phyloP scores from a whole-genome alignment of 2,113 vertebrate species.

The Mastomys coucha region DNA sequence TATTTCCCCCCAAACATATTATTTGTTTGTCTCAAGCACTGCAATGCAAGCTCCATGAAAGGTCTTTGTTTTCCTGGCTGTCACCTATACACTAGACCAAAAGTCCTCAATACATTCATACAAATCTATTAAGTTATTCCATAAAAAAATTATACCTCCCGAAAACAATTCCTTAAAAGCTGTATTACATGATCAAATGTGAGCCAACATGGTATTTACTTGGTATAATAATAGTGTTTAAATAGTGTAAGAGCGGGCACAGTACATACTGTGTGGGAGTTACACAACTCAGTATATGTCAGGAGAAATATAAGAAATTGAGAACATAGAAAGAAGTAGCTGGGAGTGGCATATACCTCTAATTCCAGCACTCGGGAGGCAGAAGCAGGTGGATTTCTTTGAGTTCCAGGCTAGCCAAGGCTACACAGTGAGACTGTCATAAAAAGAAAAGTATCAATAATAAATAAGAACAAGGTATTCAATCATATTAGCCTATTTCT shows the following conservation, averaged over 20 bases:
- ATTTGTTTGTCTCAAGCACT: neutral
- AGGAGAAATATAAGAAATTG: slow-evolving; percentile 21
- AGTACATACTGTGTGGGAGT: neutral
- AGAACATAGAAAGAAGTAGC: neutral
- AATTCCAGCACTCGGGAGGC: neutral
- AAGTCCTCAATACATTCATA: slow-evolving; percentile 4
- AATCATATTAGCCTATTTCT: neutral
- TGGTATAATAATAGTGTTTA: neutral
- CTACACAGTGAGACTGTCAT: neutral
- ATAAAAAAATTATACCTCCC: neutral
- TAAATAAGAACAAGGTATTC: neutral
- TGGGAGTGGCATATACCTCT: neutral
- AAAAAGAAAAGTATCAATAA: neutral
- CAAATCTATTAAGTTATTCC: neutral
- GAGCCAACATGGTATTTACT: slow-evolving; percentile 9
- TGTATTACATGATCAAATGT: slow-evolving; percentile 7
- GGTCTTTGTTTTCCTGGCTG: slow-evolving; percentile 3
- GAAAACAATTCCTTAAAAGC: slow-evolving; percentile 4
- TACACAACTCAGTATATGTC: neutral
- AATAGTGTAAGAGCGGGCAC: neutral
- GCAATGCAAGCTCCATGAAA: slow-evolving; percentile 15
- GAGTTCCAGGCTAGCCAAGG: neutral
- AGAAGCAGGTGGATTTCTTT: neutral
- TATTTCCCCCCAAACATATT: neutral
- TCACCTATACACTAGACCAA: neutral